Evolutionary conservation across 1,140 invertebrate species (phyloP), one percentile per base, ranked within the genome.

Genomic region (Drosophila parvula): DNA sequence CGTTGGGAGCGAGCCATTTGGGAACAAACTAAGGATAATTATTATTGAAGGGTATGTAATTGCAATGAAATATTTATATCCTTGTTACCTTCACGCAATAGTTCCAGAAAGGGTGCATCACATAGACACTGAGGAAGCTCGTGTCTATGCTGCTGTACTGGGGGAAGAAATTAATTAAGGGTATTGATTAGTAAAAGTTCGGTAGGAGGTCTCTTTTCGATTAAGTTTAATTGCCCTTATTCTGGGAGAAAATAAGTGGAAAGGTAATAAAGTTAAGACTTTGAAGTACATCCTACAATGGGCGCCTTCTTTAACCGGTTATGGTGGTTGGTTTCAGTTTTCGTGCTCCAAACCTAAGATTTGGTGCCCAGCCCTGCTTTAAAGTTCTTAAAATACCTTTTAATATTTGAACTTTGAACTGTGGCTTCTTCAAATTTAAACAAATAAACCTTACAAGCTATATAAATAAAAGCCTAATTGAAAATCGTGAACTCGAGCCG

Each of bases 81-180:
- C 12, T 22, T 2, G 5, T 56, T 94, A 99, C 98, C 95, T 98
- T 94, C 10, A 99, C 97, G 75, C 97, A 95, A 94, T 94, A 95
- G 91, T 99, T 97, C 98, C 98, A 99, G 93, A 99, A 99, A 30
- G 98, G 98, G 92, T 99, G 98, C 97, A 98, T 99, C 83, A 99
- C 95, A 95, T 99, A 98, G 59, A 96, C 96, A 91, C 97, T 98
- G 11, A 99, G 93, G 48, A 97, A 95, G 92, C 97, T 98, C 8
- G 97, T 98, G 92, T 99, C 98, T 82, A 98, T 94, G 47, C 96
- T 97, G 92, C 95, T 98, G 91, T 99, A 99, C 97, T 99, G n/a
- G 94, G 90, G 32, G 38, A 41, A 18, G 43, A 45, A 36, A 56
- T 32, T 44, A 58, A 47, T 40, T 11, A 43, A 43, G 38, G 22